A percentile compares a stretch with the other conserved stretches of the same genome.
phyloP scores from a whole-genome alignment of 92 coral and sea anemone genomes.

The Siderastrea siderea region DNA sequence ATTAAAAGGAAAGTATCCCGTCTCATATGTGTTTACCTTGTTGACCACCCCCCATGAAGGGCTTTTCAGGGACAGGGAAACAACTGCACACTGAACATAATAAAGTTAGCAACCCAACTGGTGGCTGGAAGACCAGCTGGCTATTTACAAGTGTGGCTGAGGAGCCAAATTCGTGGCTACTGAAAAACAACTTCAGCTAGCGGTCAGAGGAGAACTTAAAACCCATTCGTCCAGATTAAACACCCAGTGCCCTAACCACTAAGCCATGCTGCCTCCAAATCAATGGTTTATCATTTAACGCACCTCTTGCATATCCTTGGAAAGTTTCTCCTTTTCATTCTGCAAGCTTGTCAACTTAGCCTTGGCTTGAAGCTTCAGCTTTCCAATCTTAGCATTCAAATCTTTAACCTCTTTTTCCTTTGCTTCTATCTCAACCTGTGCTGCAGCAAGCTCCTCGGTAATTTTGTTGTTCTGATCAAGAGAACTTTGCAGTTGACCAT shows the following conservation, averaged over 20 bases:
- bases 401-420: slow-evolving; percentile 73
- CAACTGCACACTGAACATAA: no score
- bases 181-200: no score
- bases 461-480: slow-evolving; percentile 45
- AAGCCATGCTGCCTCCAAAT: not conserved
- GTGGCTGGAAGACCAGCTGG: no score
- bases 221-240: no score
- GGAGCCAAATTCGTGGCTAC: no score
- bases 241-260: no score
- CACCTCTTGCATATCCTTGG: slow-evolving; percentile 79
- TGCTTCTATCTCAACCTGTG: slow-evolving; percentile 61
- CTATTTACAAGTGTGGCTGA: no score
- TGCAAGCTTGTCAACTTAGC: slow-evolving; percentile 74
- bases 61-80: no score
- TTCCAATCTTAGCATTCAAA: slow-evolving; percentile 72
- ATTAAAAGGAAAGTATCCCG: not conserved
- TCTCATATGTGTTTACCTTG: no score
- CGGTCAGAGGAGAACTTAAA: no score
- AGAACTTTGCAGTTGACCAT: slow-evolving; percentile 45
- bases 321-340: slow-evolving; percentile 69
- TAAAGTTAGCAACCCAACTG: no score
- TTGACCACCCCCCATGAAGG: no score
- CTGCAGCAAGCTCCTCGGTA: slow-evolving; percentile 56
- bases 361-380: slow-evolving; percentile 78
- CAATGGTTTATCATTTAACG: not conserved